Evolutionary conservation across 2,797 vertebrate species (phyloP).

Genomic region (Dromococcyx pavoninus): DNA sequence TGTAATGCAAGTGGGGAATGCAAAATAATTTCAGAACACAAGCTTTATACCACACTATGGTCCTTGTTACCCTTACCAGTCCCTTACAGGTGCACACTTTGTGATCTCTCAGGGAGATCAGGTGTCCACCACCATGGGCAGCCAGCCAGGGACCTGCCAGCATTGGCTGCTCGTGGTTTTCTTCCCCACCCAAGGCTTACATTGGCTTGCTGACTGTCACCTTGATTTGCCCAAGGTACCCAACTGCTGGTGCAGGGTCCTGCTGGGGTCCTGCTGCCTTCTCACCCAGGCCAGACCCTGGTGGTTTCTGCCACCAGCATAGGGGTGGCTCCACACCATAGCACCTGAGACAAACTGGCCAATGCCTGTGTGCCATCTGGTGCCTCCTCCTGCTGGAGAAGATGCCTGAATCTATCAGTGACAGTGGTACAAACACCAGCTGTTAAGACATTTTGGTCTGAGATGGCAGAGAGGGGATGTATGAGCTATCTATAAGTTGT

Average conservation of each 20-base stretch:
- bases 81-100: fast-evolving
- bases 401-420: background rate
- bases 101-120: background rate
- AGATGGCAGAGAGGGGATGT: background rate
- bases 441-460: fast-evolving
- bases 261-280: background rate
- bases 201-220: background rate
- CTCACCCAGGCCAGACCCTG: fast-evolving
- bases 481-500: background rate
- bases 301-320: too few species aligned
- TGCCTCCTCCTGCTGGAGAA: background rate
- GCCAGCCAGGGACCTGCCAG: background rate
- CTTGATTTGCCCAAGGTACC: background rate
- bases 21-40: background rate
- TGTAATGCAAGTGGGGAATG: background rate
- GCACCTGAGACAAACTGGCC: too few species aligned
- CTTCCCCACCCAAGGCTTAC: background rate
- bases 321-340: too few species aligned
- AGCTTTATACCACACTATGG: background rate
- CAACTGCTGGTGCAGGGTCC: fast-evolving
- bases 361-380: fast-evolving
- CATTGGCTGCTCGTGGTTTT: background rate
- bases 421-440: too few species aligned
- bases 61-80: background rate
- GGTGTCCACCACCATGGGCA: fast-evolving